Percentiles rank a stretch among this genome's conserved stretches.
Evolutionary conservation across 1,140 invertebrate genomes (phyloP).

Genomic region (Drosophila mauritiana): DNA sequence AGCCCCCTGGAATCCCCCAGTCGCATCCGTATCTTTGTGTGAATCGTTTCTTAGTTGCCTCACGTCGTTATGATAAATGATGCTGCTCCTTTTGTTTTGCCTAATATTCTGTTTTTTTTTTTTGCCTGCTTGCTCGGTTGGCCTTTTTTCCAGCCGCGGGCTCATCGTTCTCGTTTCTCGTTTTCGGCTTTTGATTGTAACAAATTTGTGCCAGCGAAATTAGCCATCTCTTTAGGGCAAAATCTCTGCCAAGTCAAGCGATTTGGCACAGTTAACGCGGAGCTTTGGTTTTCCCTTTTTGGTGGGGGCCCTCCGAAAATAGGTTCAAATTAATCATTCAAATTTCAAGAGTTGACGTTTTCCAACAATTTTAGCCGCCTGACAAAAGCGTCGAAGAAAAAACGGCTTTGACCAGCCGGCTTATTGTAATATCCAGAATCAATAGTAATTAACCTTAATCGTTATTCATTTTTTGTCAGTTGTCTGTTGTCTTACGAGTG

Average conservation of each 20-base stretch:
- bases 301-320: conserved; percentile 37
- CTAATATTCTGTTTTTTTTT: conserved; percentile 37
- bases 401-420: conserved; percentile 25
- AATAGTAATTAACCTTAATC: conserved; percentile 82
- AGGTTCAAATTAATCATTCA: conserved; percentile 76
- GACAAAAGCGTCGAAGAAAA: conserved; percentile 38
- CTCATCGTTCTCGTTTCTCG: conserved; percentile 63
- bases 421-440: conserved; percentile 64
- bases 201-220: conserved; percentile 78
- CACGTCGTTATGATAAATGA: conserved; percentile 82
- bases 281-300: conserved; percentile 41
- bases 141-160: conserved; percentile 42
- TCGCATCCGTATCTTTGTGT: conserved; percentile 52
- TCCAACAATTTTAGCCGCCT: conserved; percentile 47
- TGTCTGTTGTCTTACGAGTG: conserved; percentile 43
- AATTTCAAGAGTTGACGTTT: conserved; percentile 62
- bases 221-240: conserved; percentile 61
- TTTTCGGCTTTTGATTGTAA: conserved; percentile 73
- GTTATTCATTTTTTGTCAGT: conserved; percentile 50
- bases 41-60: conserved; percentile 57
- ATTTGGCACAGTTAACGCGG: conserved; percentile 73
- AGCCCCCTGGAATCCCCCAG: background rate
- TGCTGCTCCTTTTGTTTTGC: conserved; percentile 66
- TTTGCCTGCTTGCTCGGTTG: conserved; percentile 36
- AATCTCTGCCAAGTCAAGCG: conserved; percentile 38